A percentile compares a stretch with the other conserved stretches of the same genome.
These are phyloP conservation scores for Lissocephala sabroskyi DNA, from an alignment of 2,888 invertebrate species.

Conservation along the genomic window DNA sequence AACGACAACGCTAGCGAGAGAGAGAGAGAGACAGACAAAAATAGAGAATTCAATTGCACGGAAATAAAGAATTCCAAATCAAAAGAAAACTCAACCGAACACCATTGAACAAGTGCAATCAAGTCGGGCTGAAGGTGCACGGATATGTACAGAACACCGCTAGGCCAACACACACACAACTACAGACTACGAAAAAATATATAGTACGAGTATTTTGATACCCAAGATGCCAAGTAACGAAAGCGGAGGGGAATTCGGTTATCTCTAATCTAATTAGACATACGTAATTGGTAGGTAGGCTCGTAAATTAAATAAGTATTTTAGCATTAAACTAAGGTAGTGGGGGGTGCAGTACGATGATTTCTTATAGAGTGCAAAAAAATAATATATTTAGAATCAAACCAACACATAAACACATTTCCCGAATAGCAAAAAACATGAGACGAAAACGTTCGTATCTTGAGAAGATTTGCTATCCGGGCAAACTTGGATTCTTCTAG, in stretches of 20 bases:
- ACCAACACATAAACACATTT: too few species aligned
- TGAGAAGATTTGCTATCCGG: constrained; percentile 14
- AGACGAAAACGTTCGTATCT: constrained; percentile 8
- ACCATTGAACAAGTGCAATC: constrained; percentile 1
- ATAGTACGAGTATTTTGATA: too few species aligned
- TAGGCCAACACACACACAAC: too few species aligned
- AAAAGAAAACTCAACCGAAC: neutral
- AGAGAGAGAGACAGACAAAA: constrained; percentile 13
- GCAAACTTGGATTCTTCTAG: constrained; percentile 26
- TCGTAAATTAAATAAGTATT: constrained; percentile 35
- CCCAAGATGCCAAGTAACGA: constrained; percentile 36
- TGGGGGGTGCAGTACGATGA: neutral
- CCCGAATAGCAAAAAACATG: constrained; percentile 30
- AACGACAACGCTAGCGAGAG: constrained; percentile 40
- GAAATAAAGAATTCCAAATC: neutral
- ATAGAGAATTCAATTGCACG: constrained; percentile 6
- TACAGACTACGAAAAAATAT: too few species aligned
- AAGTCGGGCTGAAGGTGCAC: neutral
- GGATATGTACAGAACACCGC: neutral
- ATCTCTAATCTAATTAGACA: too few species aligned
- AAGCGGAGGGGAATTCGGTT: neutral
- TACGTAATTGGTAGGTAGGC: constrained; percentile 15
- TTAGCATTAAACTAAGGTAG: too few species aligned
- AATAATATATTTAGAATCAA: too few species aligned
- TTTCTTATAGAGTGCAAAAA: constrained; percentile 4